Base-by-base conservation (phyloP, 2,888 invertebrate genomes). In the Epinotia ramella region DNA sequence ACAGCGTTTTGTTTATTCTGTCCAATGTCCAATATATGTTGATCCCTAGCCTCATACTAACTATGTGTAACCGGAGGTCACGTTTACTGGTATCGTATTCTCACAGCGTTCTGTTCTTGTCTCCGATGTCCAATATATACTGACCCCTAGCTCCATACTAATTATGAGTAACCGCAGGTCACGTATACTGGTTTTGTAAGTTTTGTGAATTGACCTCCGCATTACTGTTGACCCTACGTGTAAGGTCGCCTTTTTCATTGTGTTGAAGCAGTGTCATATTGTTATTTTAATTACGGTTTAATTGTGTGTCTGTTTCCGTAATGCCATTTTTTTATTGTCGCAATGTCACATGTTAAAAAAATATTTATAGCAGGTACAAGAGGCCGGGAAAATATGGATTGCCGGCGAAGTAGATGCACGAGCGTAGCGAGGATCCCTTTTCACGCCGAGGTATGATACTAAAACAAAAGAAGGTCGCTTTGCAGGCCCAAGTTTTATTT, bases 271-370 rank as follows among this genome's bases (percentile, higher is more conserved):
- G 60, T 70, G 74, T 49, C 62, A 70, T 57, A 75, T 65, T 75
- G 68, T 73, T 73, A 57, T 75, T 74, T 74, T 75, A 75, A 75
- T 75, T 70, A 70, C 6, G 28, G 13, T 44, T 68, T 69, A 70
- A 75, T 65, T 60, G 53, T 60, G 65, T 40, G 56, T 40, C 40
- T 59, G 74, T 60, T 75, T 65, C 70, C 65, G 12, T 70, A 28
- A 20, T 66, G 59, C 24, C 1, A n/a, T 6, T n/a, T 53, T 53
- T n/a, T n/a, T 53, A 4, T n/a, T 16, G 24, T 28, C 24, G 3
- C 24, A 6, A 33, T 7, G 33, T 33, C 33, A 49, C 16, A 49
- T 53, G n/a, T 53, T 53, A n/a, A n/a, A 7, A 6, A n/a, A 28
- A 28, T 28, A 28, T 28, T 28, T 28, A 28, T 28, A 28, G 24